phyloP scores from a whole-genome alignment of 2,797 vertebrate species.

The Tiaroga cobitis region DNA sequence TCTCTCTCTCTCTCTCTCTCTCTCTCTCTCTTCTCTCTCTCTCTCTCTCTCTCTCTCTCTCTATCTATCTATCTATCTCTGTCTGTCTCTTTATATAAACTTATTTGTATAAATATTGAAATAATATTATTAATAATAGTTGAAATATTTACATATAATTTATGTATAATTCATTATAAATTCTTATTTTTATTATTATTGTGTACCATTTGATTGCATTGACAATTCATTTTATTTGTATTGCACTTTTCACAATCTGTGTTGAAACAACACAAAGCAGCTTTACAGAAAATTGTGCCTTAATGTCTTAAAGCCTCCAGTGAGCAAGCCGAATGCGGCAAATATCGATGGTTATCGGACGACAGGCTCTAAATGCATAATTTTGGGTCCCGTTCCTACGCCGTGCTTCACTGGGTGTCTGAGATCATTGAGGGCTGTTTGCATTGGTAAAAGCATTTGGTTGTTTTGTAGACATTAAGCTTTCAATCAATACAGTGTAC shows the following conservation, averaged over 20 bases:
- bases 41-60: too few relatives aligned
- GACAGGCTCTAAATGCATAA: background rate
- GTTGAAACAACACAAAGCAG: too few relatives aligned
- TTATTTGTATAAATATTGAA: background rate
- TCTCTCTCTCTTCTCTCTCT: constrained; percentile 2
- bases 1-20: background rate
- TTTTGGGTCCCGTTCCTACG: background rate
- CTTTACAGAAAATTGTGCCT: background rate
- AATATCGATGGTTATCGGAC: background rate
- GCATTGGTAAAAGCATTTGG: constrained; percentile 11
- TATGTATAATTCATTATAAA: background rate
- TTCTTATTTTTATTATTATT: background rate
- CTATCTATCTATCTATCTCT: too few relatives aligned
- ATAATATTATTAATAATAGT: background rate
- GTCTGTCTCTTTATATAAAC: background rate
- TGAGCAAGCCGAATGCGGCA: background rate
- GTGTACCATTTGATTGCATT: background rate
- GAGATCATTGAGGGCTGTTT: background rate
- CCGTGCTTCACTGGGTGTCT: background rate
- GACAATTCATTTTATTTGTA: background rate
- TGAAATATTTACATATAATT: background rate
- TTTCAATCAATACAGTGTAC: background rate
- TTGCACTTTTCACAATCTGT: background rate
- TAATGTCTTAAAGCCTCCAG: background rate
- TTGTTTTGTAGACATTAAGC: background rate